Evolutionary conservation across 2,888 invertebrate species (phyloP).

Genomic region (Pristionchus entomophagus): DNA sequence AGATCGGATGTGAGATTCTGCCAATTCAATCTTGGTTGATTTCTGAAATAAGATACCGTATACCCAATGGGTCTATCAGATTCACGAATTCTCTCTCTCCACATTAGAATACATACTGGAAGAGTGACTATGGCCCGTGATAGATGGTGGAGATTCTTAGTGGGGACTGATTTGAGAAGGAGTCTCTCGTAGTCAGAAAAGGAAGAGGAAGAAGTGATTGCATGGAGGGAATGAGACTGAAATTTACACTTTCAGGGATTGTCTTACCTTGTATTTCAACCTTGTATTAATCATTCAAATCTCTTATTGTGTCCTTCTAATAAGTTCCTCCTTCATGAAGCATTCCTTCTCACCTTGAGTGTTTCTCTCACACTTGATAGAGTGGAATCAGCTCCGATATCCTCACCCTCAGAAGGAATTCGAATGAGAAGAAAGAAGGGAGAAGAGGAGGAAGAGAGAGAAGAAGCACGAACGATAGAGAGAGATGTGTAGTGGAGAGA

Average conservation of each 20-base stretch:
- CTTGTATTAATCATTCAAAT: not conserved
- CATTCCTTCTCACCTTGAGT: not conserved
- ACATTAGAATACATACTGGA: not conserved
- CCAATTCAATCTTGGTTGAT: not conserved
- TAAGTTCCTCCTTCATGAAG: too few relatives aligned
- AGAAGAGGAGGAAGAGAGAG: not conserved
- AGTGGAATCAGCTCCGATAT: not conserved
- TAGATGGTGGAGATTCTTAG: conserved; percentile 12
- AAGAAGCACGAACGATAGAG: conserved; percentile 10
- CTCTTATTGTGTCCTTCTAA: not conserved
- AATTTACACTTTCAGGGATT: not conserved
- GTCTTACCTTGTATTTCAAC: not conserved
- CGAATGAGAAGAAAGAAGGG: conserved; percentile 29
- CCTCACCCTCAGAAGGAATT: not conserved
- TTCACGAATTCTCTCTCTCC: not conserved
- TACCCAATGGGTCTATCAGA: not conserved
- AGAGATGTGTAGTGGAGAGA: not conserved
- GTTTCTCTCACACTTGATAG: not conserved
- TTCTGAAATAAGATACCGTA: not conserved
- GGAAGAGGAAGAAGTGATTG: conserved; percentile 12
- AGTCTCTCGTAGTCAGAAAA: conserved; percentile 33
- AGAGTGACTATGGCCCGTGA: not conserved
- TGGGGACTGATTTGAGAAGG: conserved; percentile 22
- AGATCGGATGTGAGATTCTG: not conserved
- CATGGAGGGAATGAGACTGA: not conserved